phyloP scores from a whole-genome alignment of 2,113 vertebrate genomes.

The Hippocampus mohnikei region DNA sequence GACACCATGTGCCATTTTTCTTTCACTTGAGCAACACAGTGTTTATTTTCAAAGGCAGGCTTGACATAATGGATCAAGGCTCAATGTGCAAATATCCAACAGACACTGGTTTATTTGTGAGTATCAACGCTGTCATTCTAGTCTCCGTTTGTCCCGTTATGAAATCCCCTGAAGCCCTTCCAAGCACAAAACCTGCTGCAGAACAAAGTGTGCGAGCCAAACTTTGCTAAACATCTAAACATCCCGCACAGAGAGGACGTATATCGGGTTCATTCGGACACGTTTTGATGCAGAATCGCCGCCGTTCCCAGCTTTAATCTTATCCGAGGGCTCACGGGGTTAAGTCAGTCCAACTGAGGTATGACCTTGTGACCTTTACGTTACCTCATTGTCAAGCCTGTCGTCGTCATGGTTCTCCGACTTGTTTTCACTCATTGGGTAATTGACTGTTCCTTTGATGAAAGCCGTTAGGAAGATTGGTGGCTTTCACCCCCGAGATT shows the following conservation, averaged over 20 bases:
- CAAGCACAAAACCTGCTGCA: conserved; percentile 27
- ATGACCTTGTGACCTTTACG: conserved; percentile 45
- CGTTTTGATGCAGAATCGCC: conserved; percentile 31
- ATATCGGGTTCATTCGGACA: conserved; percentile 19
- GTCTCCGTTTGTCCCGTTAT: conserved; percentile 23
- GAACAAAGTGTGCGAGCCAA: conserved; percentile 39
- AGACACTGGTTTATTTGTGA: conserved; percentile 34
- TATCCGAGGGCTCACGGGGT: conserved; percentile 15
- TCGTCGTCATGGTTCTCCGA: conserved; percentile 42
- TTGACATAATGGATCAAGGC: conserved; percentile 29
- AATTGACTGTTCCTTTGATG: conserved; percentile 43
- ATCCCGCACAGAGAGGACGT: conserved; percentile 25
- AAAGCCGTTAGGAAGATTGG: conserved; percentile 23
- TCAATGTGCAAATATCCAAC: conserved; percentile 36
- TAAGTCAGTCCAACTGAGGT: conserved; percentile 56
- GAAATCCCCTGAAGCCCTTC: conserved; percentile 37
- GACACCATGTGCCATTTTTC: conserved; percentile 22
- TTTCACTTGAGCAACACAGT: conserved; percentile 22
- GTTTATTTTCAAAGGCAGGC: conserved; percentile 37
- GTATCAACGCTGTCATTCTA: conserved; percentile 25
- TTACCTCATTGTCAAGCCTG: conserved; percentile 37
- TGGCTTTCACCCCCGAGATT: conserved; percentile 10
- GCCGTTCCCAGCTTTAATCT: conserved; percentile 40
- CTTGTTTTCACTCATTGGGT: conserved; percentile 44
- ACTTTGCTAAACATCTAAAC: conserved; percentile 32